These are phyloP conservation scores for Diorhabda sublineata DNA, from an alignment of 1,140 invertebrate species.

Conservation along the genomic window DNA sequence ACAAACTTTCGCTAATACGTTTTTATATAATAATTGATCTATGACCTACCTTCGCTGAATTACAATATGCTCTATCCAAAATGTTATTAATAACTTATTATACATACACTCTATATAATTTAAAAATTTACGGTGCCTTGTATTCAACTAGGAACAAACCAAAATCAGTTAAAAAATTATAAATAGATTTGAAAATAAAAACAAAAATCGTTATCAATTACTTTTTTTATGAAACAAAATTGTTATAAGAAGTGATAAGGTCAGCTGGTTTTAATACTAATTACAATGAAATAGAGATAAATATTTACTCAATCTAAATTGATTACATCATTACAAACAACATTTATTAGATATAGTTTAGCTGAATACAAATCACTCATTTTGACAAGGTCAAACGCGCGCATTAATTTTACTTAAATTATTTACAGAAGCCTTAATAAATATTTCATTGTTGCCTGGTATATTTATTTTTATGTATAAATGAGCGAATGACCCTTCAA, in stretches of 20 bases:
- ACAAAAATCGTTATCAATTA: too few relatives aligned
- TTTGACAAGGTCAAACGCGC: conserved; percentile 6
- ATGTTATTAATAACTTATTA: neutral
- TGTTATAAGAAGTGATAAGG: too few relatives aligned
- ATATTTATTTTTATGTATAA: neutral
- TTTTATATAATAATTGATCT: neutral
- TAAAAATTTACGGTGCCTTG: neutral
- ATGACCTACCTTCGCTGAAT: conserved; percentile 12
- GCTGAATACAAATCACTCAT: neutral
- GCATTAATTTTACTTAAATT: conserved; percentile 5
- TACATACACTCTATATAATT: neutral
- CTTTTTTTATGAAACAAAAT: too few relatives aligned
- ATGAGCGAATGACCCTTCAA: neutral
- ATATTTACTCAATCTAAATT: too few relatives aligned
- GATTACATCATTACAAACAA: too few relatives aligned
- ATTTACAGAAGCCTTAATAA: conserved; percentile 17
- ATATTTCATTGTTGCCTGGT: conserved; percentile 17
- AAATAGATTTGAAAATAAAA: too few relatives aligned
- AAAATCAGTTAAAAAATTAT: too few relatives aligned
- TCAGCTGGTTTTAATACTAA: too few relatives aligned
- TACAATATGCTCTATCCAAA: conserved; percentile 13
- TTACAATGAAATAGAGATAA: too few relatives aligned
- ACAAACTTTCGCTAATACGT: neutral
- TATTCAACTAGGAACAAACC: neutral
- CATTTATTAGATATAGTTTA: neutral